Base-by-base conservation (phyloP, 2,113 vertebrate species). In the Cryptotis parvus region DNA sequence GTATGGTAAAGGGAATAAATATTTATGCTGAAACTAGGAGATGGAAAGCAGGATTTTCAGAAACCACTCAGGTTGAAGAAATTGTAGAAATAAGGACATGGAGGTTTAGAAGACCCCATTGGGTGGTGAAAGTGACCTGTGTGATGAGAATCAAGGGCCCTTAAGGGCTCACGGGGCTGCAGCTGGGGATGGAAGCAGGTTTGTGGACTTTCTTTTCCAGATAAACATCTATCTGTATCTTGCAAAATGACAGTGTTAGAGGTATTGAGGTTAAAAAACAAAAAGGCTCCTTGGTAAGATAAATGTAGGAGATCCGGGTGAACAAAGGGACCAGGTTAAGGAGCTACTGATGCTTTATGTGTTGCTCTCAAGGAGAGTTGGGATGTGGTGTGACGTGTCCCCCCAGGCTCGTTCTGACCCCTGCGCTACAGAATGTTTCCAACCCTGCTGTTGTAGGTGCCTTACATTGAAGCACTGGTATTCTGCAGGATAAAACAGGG, bases 11-110 rank as follows among this genome's bases (percentile, higher is more conserved):
- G 37, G 26, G 9, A 61, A n/a, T 37, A 55, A 15, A 55, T 90
- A 65, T 80, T 58, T 87, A 68, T 87, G 33, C 43, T 63, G 58
- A 84, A 84, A 76, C 9, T 68, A 84, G 26, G 78, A 69, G 76
- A 81, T 73, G 49, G 61, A 73, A 61, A 65, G 15, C 39, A 75
- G 69, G 41, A 61, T 87, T 87, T 84, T 84, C 78, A 85, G 74
- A 85, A 70, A 35, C 58, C 7, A 8, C 63, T 69, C 49, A 45
- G 11, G 29, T 31, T 88, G 49, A 68, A 75, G 24, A 15, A 79
- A 86, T 70, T 43, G 0, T 55, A 68, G 29, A 37, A 45, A 33
- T 61, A 65, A 43, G 76, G 35, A 20, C 4, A 14, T 75, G 27
- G 14, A 61, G 31, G 18, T 87, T 77, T 84, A 68, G 27, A 63